Conservation (phyloP, 2,888 invertebrate species). For the Ennomos erosarius region DNA sequence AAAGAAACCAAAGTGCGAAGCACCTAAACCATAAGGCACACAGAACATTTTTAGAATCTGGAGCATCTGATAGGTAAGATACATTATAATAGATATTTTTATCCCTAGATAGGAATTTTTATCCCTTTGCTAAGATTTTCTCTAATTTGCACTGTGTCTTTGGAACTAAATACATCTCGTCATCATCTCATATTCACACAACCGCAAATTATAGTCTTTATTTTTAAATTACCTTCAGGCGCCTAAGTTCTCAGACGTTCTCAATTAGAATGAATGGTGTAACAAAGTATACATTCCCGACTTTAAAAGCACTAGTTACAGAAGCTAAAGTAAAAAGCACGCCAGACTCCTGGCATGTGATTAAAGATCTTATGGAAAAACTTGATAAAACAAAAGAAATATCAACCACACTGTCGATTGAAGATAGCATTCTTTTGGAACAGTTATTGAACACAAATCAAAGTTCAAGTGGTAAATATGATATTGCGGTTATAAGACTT, state of each 20-base stretch:
- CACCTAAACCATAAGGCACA: constrained; percentile 51
- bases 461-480: constrained; percentile 52
- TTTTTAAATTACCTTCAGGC: constrained; percentile 4
- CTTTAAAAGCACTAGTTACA: constrained; percentile 14
- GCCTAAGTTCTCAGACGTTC: constrained; percentile 6
- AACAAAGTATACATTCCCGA: constrained; percentile 36
- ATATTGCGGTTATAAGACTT: too few relatives aligned
- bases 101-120: too few relatives aligned
- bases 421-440: constrained; percentile 44
- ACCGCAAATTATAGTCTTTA: too few relatives aligned
- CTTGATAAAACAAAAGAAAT: constrained; percentile 42
- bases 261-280: constrained; percentile 15
- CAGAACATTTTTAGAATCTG: constrained; percentile 21
- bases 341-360: constrained; percentile 45
- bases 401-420: constrained; percentile 28
- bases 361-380: constrained; percentile 54
- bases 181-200: too few relatives aligned
- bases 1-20: constrained; percentile 45
- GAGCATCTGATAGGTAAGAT: constrained; percentile 28
- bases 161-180: too few relatives aligned
- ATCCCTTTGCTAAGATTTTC: too few relatives aligned
- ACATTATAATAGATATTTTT: too few relatives aligned
- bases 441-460: constrained; percentile 49
- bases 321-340: constrained; percentile 11
- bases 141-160: too few relatives aligned